Percentiles rank a stretch among this genome's conserved stretches.
Conservation (phyloP, 2,888 invertebrate genomes). For the Pollenia labialis region DNA sequence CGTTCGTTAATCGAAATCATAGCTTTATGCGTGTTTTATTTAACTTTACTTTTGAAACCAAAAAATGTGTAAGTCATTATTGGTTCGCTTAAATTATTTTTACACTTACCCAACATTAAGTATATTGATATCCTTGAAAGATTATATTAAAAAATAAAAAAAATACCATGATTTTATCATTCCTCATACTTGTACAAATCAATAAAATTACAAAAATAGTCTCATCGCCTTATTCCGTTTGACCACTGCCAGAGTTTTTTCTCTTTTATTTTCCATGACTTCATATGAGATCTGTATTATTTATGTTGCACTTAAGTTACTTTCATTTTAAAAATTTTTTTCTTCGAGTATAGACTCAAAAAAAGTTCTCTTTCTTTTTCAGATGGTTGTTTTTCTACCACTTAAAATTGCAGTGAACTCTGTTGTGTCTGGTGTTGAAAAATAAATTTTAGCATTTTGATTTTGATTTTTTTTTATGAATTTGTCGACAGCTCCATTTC, state of each 20-base stretch:
- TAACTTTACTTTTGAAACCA: not conserved
- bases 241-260: constrained; percentile 37
- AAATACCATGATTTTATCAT: constrained; percentile 44
- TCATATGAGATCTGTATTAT: constrained; percentile 66
- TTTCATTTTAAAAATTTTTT: constrained; percentile 56
- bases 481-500: not conserved
- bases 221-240: constrained; percentile 15
- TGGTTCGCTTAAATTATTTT: not conserved
- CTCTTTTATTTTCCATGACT: constrained; percentile 28
- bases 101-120: constrained; percentile 23
- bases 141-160: constrained; percentile 32
- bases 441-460: constrained; percentile 24
- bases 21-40: too few species aligned
- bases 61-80: not conserved
- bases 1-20: too few species aligned
- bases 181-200: not conserved
- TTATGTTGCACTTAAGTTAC: constrained; percentile 76
- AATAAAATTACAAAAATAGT: constrained; percentile 2
- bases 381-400: not conserved
- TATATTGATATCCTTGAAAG: constrained; percentile 38
- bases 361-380: not conserved
- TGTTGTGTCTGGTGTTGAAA: constrained; percentile 31
- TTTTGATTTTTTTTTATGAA: not conserved
- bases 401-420: constrained; percentile 30
- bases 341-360: not conserved